Base-by-base conservation (phyloP, 2,888 invertebrate genomes). In the Drosophila trichaetosa region DNA sequence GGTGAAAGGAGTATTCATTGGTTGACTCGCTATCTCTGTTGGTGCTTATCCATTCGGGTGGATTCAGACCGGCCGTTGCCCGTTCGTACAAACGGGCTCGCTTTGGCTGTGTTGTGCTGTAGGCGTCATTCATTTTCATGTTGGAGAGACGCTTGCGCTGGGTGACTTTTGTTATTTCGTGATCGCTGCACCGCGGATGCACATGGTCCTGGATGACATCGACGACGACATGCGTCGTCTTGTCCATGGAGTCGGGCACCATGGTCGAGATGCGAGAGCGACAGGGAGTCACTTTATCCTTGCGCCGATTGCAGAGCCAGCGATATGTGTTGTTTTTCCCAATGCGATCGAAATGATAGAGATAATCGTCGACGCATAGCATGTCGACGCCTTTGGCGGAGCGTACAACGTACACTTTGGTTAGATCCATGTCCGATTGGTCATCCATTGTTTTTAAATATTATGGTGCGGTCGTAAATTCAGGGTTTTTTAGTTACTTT, bases 301-400 rank as follows among this genome's bases (percentile, higher is more conserved):
- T 91, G 33, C 91, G 86, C 16, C 85, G 84, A 65, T 87, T 91
- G 69, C 91, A 91, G 2, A 91, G 91, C 91, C 91, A 91, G 3
- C 91, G 89, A 61, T 90, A 92, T 13, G 91, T 82, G 42, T 86
- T 90, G 36, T 81, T 81, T 18, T 88, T 89, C 13, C 89, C 87
- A 46, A 87, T 83, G 53, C 92, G 90, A 53, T 92, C 90, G 51
- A 90, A 92, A 69, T 92, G 91, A 76, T 88, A 91, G 3, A 91
- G 82, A 66, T 76, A 92, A 49, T 88, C 87, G 53, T 91, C 91
- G 8, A 91, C 91, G 63, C 91, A 89, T 2, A 91, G 74, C 91
- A 91, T 91, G 64, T 91, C 92, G n/a, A 90, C 86, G 46, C 90
- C 91, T 63, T 91, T 92, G 33, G 91, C 91, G 31, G 91, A 91